phyloP scores from a whole-genome alignment of 2,797 vertebrate genomes.

The Danio aesculapii region DNA sequence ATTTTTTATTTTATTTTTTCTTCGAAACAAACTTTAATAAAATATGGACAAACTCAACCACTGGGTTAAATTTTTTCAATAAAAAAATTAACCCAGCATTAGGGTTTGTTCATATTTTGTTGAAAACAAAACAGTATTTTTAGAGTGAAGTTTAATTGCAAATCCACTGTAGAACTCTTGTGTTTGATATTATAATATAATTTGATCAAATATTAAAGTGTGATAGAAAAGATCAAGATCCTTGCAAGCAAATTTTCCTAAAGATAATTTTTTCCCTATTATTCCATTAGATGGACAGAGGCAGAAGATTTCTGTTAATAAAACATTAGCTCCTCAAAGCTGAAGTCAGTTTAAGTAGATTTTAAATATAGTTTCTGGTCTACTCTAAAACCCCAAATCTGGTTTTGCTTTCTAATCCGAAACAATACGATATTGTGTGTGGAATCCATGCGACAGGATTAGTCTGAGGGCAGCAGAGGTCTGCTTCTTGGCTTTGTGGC shows the following conservation, averaged over 20 bases:
- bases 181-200: not conserved
- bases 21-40: too few species aligned
- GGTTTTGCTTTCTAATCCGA: constrained; percentile 3
- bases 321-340: not conserved
- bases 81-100: too few species aligned
- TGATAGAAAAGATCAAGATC: not conserved
- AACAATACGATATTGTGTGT: constrained; percentile 15
- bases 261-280: not conserved
- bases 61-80: too few species aligned
- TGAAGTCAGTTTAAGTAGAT: not conserved
- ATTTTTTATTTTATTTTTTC: too few species aligned
- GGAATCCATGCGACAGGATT: constrained; percentile 30
- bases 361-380: constrained; percentile 3
- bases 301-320: not conserved
- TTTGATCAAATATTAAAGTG: constrained; percentile 15
- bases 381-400: not conserved
- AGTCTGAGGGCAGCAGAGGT: constrained; percentile 40
- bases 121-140: too few species aligned
- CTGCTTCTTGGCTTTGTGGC: constrained; percentile 42
- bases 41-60: too few species aligned
- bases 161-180: constrained; percentile 5
- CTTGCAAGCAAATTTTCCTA: not conserved
- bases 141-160: not conserved
- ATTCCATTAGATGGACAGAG: not conserved
- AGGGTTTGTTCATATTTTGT: too few species aligned